phyloP scores from a whole-genome alignment of 2,888 invertebrate genomes.

The Thymelicus sylvestris region DNA sequence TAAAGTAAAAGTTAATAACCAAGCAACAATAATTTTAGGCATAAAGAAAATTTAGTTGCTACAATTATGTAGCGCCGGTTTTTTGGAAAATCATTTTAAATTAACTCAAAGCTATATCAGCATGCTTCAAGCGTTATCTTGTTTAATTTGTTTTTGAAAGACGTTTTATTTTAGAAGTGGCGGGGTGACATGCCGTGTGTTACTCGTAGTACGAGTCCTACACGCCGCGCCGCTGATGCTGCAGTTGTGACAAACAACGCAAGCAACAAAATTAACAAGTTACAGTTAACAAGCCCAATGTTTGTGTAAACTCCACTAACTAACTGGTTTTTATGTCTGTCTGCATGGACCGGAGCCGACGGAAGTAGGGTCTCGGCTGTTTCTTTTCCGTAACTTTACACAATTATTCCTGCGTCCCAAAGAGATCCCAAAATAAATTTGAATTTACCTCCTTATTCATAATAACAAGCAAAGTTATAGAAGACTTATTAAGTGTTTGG shows the following conservation, averaged over 20 bases:
- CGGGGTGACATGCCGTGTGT: conserved; percentile 3
- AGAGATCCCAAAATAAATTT: conserved; percentile 38
- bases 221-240: conserved; percentile 19
- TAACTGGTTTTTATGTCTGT: conserved; percentile 68
- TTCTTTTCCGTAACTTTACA: conserved; percentile 44
- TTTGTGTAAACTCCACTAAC: conserved; percentile 78
- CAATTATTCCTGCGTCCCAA: conserved; percentile 46
- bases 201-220: not conserved
- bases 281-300: conserved; percentile 76
- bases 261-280: conserved; percentile 78
- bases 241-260: conserved; percentile 64
- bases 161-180: conserved; percentile 24
- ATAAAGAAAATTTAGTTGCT: too few relatives aligned
- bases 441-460: not conserved
- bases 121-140: not conserved
- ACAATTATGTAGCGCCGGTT: too few relatives aligned
- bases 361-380: conserved; percentile 26
- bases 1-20: too few relatives aligned
- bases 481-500: too few relatives aligned
- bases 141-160: not conserved
- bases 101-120: not conserved
- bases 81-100: too few relatives aligned
- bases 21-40: too few relatives aligned
- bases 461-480: too few relatives aligned
- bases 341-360: conserved; percentile 38